Conservation (phyloP, 1,140 invertebrate species). For the Linepithema humile region DNA sequence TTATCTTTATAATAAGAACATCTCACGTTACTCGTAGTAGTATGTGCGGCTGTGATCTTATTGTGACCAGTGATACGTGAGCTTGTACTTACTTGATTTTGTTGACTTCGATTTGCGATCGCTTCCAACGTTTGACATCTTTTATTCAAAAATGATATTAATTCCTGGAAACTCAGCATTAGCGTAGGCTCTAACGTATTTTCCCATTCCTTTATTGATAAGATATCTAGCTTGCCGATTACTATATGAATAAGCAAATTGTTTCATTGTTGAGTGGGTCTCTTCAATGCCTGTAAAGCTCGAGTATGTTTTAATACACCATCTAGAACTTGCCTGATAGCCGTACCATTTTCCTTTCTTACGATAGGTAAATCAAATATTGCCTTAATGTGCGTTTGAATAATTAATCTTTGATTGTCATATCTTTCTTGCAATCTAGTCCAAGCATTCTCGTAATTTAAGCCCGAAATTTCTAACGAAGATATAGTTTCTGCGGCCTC, state of each 20-base stretch:
- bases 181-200: neutral
- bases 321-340: neutral
- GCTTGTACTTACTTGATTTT: neutral
- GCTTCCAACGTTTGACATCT: neutral
- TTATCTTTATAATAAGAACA: neutral
- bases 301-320: neutral
- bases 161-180: neutral
- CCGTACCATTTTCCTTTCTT: constrained; percentile 17
- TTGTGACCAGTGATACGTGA: neutral
- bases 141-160: neutral
- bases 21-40: neutral
- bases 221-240: neutral
- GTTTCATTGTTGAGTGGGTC: neutral
- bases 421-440: constrained; percentile 47
- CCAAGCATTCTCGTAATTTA: constrained; percentile 59
- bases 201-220: neutral
- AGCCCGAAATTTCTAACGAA: constrained; percentile 28
- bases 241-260: neutral
- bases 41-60: neutral
- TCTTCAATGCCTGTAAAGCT: neutral
- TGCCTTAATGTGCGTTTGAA: constrained; percentile 21
- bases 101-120: neutral
- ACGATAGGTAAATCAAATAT: constrained; percentile 29
- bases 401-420: constrained; percentile 21
- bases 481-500: constrained; percentile 47